A percentile compares a stretch with the other conserved stretches of the same genome.
Evolutionary conservation across 2,113 vertebrate species (phyloP).

Genomic region (Odontesthes bonariensis): DNA sequence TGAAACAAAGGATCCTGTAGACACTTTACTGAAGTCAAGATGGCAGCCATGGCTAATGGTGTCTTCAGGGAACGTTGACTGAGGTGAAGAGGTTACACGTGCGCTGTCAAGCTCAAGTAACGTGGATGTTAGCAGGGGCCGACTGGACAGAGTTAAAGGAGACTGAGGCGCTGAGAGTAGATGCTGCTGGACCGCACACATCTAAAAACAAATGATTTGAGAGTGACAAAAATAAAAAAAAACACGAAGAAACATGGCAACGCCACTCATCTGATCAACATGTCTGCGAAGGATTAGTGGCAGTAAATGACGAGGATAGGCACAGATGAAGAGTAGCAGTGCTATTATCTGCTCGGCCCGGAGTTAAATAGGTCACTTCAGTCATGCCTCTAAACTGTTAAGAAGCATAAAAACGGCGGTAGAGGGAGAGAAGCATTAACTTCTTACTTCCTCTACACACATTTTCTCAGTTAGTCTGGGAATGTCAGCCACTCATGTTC

Average conservation of each 20-base stretch:
- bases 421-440: background rate
- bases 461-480: conserved; percentile 24
- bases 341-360: conserved; percentile 13
- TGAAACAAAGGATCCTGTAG: conserved; percentile 61
- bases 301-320: conserved; percentile 29
- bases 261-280: conserved; percentile 37
- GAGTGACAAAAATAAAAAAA: conserved; percentile 21
- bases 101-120: conserved; percentile 54
- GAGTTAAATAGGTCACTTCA: conserved; percentile 38
- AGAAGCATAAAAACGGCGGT: conserved; percentile 10
- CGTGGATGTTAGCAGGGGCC: conserved; percentile 69
- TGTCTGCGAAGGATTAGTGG: conserved; percentile 22
- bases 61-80: conserved; percentile 39
- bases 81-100: conserved; percentile 26
- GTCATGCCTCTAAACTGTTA: conserved; percentile 21
- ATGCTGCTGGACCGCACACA: conserved; percentile 29
- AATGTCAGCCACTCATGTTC: conserved; percentile 29
- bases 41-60: background rate
- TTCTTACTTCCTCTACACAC: background rate
- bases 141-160: conserved; percentile 30
- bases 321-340: conserved; percentile 19
- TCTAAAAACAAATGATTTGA: conserved; percentile 44
- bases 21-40: conserved; percentile 61
- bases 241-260: conserved; percentile 4
- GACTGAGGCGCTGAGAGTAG: conserved; percentile 26